These are phyloP conservation scores for Trimorus sp. DNA, from an alignment of 2,888 invertebrate genomes.

Conservation along the genomic window DNA sequence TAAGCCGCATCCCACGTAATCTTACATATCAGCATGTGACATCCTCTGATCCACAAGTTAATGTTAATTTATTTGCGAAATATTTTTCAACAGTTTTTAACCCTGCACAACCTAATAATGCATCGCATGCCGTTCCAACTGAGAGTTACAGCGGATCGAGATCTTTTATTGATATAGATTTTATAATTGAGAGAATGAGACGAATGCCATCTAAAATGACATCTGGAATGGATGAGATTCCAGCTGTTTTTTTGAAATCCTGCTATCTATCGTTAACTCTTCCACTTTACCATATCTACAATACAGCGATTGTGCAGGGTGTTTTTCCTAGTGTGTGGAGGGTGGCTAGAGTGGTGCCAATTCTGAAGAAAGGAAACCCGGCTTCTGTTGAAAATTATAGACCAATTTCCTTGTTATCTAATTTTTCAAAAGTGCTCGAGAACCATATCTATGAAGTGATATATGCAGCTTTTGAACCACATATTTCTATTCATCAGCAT, in stretches of 20 bases:
- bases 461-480: background rate
- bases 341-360: background rate
- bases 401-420: constrained; percentile 13
- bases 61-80: constrained; percentile 1
- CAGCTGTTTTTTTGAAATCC: background rate
- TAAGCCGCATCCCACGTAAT: background rate
- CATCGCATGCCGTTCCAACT: background rate
- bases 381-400: constrained; percentile 13
- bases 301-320: background rate
- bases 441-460: constrained; percentile 3
- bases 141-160: background rate
- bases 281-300: background rate
- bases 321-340: background rate
- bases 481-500: constrained; percentile 6
- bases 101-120: background rate
- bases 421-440: constrained; percentile 27
- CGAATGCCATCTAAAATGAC: background rate
- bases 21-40: background rate
- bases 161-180: background rate
- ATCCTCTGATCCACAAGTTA: background rate
- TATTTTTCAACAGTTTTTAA: background rate
- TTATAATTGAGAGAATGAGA: background rate
- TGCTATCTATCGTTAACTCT: background rate
- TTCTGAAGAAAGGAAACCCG: background rate
- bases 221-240: constrained; percentile 5